Evolutionary conservation across 2,797 vertebrate genomes (phyloP), one percentile per base, ranked within the genome.

Genomic region (Balearica regulorum): DNA sequence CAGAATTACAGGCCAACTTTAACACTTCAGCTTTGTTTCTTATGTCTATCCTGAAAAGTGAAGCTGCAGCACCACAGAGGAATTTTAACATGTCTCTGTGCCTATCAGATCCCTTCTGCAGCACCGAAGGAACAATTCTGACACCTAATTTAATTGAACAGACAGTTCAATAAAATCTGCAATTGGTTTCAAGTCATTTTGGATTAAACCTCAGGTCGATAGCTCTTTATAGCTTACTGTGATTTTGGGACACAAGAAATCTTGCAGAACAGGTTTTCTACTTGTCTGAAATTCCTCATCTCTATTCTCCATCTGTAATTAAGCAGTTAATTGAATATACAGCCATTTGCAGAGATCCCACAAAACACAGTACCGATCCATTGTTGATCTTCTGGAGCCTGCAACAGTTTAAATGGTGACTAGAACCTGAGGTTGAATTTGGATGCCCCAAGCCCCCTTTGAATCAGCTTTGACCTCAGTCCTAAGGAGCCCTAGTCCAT

Each of bases 111-210:
- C 71, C 31, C 44, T 96, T 75, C 57, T 80, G 68, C 65, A 75
- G 68, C 69, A 85, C 29, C 15, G 4, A 60, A 94, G 76, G 78
- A 93, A 79, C 83, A 76, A 81, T 94, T 95, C 4, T 94, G 95
- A 89, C 93, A 94, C 33, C 66, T 91, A 94, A 94, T 88, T 87
- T 69, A 96, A 95, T 86, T 95, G 86, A 93, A 79, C 46, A 92
- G 88, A 44, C 76, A 95, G 89, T 86, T 92, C 94, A 95, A 95
- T 95, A 95, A 96, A 71, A 94, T 94, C 81, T 93, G 88, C 90
- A 92, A 87, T 90, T 89, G 89, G 66, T 86, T 93, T 89, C 83
- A 91, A 95, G 87, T 65, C 3, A 79, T 94, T 94, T 83, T 93
- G 91, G 88, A 94, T 97, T 96, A 96, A 87, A 73, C 12, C 46